Evolutionary conservation across 37 sponge, comb jelly and placozoan genomes (phyloP), one percentile per base, ranked within the genome.

Genomic region (Oopsacas minuta): DNA sequence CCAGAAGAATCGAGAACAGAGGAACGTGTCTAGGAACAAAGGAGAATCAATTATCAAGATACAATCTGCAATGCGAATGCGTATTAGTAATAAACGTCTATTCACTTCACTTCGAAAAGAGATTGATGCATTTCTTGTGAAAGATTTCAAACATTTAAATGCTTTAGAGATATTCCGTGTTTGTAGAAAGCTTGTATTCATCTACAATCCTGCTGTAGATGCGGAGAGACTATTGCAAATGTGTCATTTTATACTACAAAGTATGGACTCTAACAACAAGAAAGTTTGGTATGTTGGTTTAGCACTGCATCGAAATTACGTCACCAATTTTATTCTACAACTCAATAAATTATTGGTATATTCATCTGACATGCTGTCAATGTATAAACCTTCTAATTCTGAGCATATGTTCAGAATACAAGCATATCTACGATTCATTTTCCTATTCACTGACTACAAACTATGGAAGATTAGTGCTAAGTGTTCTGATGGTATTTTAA

Each of bases 371-470:
- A 25, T 61, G 7, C 30, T 61, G 75, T 25, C 28, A 20, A 3
- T 10, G 20, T 61, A 61, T 12, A 61, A n/a, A 5, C 75, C 75
- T 61, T 61, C 75, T n/a, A 61, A 61, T 34, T 34, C 75, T 3
- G 75, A 61, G 22, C 75, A 61, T 3, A 61, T 61, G 75, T 61
- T 61, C 75, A 3, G 75, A n/a, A 61, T 61, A n/a, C 75, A 61
- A 12, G 30, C 75, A 7, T 61, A 61, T n/a, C 75, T 61, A 5
- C 20, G 75, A 3, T 61, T 61, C 75, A 61, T 61, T 3, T 61
- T 61, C 30, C 75, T 61, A 25, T 61, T 61, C 75, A 61, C 75
- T 3, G 75, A 61, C 75, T 61, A 61, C 75, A 61, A 61, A n/a
- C 75, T 61, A 3, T 61, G 75, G 75, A 61, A 61, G 75, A 61